Evolutionary conservation across 2,888 invertebrate species (phyloP), one percentile per base, ranked within the genome.

Genomic region (Aporophyla nigra): DNA sequence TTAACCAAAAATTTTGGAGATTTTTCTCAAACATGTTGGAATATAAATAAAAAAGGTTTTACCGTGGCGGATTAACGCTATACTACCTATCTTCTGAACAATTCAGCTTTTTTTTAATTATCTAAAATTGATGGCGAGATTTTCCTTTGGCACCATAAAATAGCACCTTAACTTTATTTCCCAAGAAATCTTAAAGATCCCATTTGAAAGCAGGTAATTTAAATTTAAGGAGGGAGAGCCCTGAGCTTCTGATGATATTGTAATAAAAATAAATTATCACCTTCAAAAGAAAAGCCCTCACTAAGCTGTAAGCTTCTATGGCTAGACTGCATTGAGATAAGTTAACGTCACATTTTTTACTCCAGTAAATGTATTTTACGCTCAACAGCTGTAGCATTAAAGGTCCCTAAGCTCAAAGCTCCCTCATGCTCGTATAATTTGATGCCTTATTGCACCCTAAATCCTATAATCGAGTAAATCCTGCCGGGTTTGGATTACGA

Each of bases 381-480:
- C 65, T 80, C 53, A 61, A 67, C 65, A 84, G 69, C 71, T 85
- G 75, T 46, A 61, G 49, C 68, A 76, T 49, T 19, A 71, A 76
- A 59, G 58, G 27, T 68, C 58, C 46, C 54, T 72, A n/a, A 76
- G 69, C 27, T 24, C 54, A 27, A 63, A 67, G n/a, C 49, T 71
- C 67, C 53, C 33, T 66, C 67, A 54, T 40, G 27, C 65, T 84
- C 81, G 59, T 76, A 75, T 56, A 74, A 74, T 74, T 74, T 72
- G 33, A 84, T 62, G 54, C 56, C 62, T 72, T 74, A 84, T 78
- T 73, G 68, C 75, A 72, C 63, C 69, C 77, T 78, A 67, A 84
- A 74, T 73, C 72, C 53, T 72, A 21, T 85, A 77, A 85, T 76
- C 73, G 63, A 70, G 62, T 82, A 59, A 66, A 67, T 75, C 24